Evolutionary conservation across 2,888 invertebrate species (phyloP).

Genomic region (Altica lythri): DNA sequence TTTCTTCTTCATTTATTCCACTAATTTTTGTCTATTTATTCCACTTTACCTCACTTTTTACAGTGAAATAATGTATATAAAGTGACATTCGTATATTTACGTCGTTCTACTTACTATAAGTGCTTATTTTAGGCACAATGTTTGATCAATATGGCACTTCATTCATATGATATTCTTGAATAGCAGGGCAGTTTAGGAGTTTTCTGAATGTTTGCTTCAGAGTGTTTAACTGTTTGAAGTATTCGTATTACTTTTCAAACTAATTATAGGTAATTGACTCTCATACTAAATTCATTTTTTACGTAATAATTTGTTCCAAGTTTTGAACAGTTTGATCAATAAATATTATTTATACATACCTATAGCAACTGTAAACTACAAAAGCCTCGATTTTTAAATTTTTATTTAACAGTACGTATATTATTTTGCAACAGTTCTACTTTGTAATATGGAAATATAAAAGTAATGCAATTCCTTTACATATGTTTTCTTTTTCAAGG

Average conservation of each 20-base stretch:
- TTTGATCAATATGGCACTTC: slow-evolving; percentile 7
- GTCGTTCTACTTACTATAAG: neutral
- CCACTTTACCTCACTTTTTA: neutral
- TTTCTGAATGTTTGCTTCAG: neutral
- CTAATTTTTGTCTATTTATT: neutral
- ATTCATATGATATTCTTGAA: neutral
- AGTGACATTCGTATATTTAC: neutral
- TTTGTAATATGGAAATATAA: no score
- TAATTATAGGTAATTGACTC: neutral
- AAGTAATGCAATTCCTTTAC: no score
- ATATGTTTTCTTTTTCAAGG: no score
- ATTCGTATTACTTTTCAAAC: neutral
- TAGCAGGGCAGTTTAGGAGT: neutral
- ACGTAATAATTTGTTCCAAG: slow-evolving; percentile 8
- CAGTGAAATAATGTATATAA: neutral
- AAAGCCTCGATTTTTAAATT: no score
- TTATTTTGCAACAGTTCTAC: no score
- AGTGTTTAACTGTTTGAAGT: neutral
- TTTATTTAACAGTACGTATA: no score
- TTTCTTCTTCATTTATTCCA: slow-evolving; percentile 20
- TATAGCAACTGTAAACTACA: neutral
- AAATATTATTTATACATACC: slow-evolving; percentile 11
- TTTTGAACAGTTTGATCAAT: slow-evolving; percentile 8
- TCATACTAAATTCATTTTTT: slow-evolving; percentile 5
- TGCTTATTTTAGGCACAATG: neutral